phyloP scores from a whole-genome alignment of 2,113 vertebrate species.

The Tapirus terrestris region DNA sequence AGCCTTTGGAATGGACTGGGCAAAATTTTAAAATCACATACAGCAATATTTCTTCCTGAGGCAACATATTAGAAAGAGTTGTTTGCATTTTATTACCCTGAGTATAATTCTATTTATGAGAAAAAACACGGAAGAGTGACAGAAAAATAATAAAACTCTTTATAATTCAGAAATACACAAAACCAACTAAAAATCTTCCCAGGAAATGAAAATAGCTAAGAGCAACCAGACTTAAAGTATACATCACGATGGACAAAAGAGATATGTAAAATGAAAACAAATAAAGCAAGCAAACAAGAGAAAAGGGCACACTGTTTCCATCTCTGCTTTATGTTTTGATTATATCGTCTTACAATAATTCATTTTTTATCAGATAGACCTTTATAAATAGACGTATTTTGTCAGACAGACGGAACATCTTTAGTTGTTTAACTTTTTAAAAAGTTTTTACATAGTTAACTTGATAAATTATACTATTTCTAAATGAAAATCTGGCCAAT shows the following conservation, averaged over 20 bases:
- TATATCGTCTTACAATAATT: neutral
- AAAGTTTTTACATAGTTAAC: neutral
- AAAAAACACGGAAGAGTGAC: neutral
- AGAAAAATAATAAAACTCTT: conserved; percentile 61
- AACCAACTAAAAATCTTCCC: conserved; percentile 11
- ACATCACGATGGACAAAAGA: neutral
- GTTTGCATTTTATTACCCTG: conserved; percentile 16
- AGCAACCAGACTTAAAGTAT: neutral
- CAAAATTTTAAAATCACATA: conserved; percentile 34
- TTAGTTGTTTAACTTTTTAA: neutral
- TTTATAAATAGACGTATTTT: neutral
- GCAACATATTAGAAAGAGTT: neutral
- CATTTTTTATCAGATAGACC: neutral
- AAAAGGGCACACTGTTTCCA: neutral
- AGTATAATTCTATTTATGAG: neutral
- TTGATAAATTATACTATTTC: conserved; percentile 31
- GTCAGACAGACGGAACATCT: neutral
- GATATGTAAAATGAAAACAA: conserved; percentile 38
- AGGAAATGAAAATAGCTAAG: conserved; percentile 52
- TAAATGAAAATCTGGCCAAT: neutral
- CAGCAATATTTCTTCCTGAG: neutral
- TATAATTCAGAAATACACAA: neutral
- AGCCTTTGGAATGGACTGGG: neutral
- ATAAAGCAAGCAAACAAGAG: neutral
- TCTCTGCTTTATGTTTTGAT: conserved; percentile 31